Base-by-base conservation (phyloP, 2,797 vertebrate genomes). In the Uromys caudimaculatus region DNA sequence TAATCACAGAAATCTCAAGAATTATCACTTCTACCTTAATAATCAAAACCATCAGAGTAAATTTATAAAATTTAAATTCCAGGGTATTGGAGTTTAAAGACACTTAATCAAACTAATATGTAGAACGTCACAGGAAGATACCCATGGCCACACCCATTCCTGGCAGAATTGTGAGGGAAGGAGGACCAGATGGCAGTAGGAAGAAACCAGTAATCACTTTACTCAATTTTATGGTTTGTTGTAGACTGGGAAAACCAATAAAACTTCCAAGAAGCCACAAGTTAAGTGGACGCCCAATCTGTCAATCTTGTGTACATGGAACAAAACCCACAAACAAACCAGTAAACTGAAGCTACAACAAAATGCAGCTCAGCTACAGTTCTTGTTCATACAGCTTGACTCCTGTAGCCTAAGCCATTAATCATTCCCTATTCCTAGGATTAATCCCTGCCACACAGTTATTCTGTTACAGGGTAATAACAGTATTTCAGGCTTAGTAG, bases 221-320 rank as follows among this genome's bases (percentile, higher is more conserved):
- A 90, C 58, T 32, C 32, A 95, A 27, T 77, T 86, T 11, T 44
- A 44, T 86, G 35, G 14, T 71, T 87, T 87, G 41, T 24, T 69
- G 17, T 75, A 71, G 67, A 86, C 27, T 81, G 32, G 17, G 32
- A 23, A 81, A 96, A 90, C 73, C n/a, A n/a, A 94, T 64, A 86
- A 90, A 69, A 86, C 76, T 54, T 76, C 56, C 24, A 21, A 47
- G 47, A 71, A 71, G 23, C 8, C 47, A 54, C 7, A 71, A 35
- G 52, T 13, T 54, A 94, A 85, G 56, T 85, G 38, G 79, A 4
- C 4, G 32, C 4, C 58, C 24, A 84, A 71, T 27, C 21, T 85
- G 62, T 23, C 62, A 85, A 79, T 11, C 14, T 81, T 58, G n/a
- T 76, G 90, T 41, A 21, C 19, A 21, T 35, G 21, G n/a, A 84